phyloP scores from a whole-genome alignment of 64 coral and sea anemone species.

The Pocillopora verrucosa region DNA sequence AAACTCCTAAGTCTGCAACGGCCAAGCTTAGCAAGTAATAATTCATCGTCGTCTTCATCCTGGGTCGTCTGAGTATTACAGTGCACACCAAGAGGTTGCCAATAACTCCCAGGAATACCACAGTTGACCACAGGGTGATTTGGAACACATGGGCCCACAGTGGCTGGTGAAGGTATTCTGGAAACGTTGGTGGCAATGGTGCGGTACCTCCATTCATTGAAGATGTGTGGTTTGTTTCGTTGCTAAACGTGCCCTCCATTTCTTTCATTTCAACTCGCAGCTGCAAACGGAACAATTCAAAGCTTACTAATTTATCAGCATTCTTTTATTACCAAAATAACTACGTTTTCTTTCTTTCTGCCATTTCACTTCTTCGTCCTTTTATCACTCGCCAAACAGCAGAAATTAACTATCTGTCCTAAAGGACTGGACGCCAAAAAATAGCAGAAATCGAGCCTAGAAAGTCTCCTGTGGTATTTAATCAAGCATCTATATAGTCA shows the following conservation, averaged over 20 bases:
- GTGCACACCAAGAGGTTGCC: slow-evolving; percentile 36
- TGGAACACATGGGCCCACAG: slow-evolving; percentile 7
- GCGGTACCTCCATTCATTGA: background rate
- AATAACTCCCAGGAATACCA: slow-evolving; percentile 30
- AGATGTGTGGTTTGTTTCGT: background rate
- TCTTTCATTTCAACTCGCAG: background rate
- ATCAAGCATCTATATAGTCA: too few relatives aligned
- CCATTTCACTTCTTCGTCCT: too few relatives aligned
- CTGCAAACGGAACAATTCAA: background rate
- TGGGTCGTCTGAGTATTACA: slow-evolving; percentile 22
- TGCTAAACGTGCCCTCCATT: background rate
- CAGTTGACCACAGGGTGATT: background rate
- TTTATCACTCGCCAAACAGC: too few relatives aligned
- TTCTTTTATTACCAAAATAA: too few relatives aligned
- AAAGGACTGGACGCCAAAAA: too few relatives aligned
- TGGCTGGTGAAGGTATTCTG: background rate
- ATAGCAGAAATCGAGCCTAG: too few relatives aligned
- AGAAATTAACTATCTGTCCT: too few relatives aligned
- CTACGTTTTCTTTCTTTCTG: too few relatives aligned
- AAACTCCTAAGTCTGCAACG: slow-evolving; percentile 39
- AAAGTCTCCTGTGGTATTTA: too few relatives aligned
- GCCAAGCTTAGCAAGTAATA: slow-evolving; percentile 36
- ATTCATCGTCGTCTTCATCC: slow-evolving; percentile 50
- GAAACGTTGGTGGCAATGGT: background rate
- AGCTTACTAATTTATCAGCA: background rate